Base-by-base conservation (phyloP, 2,113 vertebrate genomes). In the Oreocharis arfaki region DNA sequence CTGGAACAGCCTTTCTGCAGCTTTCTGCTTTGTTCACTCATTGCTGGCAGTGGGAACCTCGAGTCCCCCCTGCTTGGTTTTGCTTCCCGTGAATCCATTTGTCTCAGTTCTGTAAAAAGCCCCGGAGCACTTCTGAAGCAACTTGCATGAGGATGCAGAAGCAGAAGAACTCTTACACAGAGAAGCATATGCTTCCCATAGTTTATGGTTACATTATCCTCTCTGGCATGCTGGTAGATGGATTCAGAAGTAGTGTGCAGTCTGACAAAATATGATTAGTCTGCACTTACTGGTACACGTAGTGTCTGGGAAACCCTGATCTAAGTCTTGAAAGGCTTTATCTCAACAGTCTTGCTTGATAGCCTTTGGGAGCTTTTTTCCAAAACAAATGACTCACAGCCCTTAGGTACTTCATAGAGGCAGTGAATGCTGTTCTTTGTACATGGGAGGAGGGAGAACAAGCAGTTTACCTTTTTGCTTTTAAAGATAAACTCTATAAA, bases 251-350 rank as follows among this genome's bases (percentile, higher is more conserved):
- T 74, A 30, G 55, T 41, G 57, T 89, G 69, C 87, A 56, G 86
- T 81, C 83, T 95, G 94, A 92, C 84, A 89, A 80, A 95, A 88
- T 74, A 16, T 55, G 92, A 92, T 93, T 95, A 95, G 68, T 83
- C 91, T 92, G 86, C 91, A 86, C 67, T 96, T 95, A 88, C 2
- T 80, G 75, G 65, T 77, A 77, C 69, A 70, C 15, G 27, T 86
- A 90, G 89, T 76, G 79, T 94, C 91, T 95, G 88, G 87, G 84
- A 97, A 96, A 74, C 86, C 64, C 88, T 95, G 92, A 93, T 96
- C 71, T 44, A 93, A 91, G 93, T 85, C 91, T 92, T 91, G 81
- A 84, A 89, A 80, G 71, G 60, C 75, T 95, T 95, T 95, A 93
- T 91, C 92, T 92, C 88, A 78, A 80, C 76, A 89, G 92, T 81